Percentiles rank a stretch among this genome's conserved stretches.
phyloP scores from a whole-genome alignment of 1,140 invertebrate genomes.

The Cotesia chilonis region DNA sequence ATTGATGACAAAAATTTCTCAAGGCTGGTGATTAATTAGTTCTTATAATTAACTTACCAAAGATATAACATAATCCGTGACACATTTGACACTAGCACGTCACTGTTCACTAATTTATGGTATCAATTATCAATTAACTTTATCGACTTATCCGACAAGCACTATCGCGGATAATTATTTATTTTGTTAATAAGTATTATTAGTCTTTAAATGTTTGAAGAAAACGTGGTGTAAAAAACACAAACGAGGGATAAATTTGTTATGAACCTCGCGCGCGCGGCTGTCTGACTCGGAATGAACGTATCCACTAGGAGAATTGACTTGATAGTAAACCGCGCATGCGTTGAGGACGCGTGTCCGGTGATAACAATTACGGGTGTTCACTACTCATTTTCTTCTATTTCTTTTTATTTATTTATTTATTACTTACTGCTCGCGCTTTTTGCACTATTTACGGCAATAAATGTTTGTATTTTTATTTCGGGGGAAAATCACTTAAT shows the following conservation, averaged over 20 bases:
- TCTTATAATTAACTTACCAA: background rate
- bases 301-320: slow-evolving; percentile 40
- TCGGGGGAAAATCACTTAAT: too few species aligned
- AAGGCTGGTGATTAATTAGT: too few species aligned
- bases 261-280: slow-evolving; percentile 47
- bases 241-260: background rate
- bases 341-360: slow-evolving; percentile 35
- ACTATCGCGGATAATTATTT: too few species aligned
- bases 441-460: too few species aligned
- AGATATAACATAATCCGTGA: too few species aligned
- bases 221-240: too few species aligned
- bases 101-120: background rate
- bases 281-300: slow-evolving; percentile 59
- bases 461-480: too few species aligned
- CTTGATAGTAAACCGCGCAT: slow-evolving; percentile 34
- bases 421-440: background rate
- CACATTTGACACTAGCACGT: slow-evolving; percentile 12
- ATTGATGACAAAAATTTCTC: too few species aligned
- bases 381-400: slow-evolving; percentile 1
- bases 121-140: background rate
- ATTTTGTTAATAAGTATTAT: too few species aligned
- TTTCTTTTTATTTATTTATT: background rate
- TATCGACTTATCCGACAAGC: background rate
- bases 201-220: too few species aligned
- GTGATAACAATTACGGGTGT: slow-evolving; percentile 21